Conservation (phyloP, 2,797 vertebrate species). For the Brachyrhaphis roseni region DNA sequence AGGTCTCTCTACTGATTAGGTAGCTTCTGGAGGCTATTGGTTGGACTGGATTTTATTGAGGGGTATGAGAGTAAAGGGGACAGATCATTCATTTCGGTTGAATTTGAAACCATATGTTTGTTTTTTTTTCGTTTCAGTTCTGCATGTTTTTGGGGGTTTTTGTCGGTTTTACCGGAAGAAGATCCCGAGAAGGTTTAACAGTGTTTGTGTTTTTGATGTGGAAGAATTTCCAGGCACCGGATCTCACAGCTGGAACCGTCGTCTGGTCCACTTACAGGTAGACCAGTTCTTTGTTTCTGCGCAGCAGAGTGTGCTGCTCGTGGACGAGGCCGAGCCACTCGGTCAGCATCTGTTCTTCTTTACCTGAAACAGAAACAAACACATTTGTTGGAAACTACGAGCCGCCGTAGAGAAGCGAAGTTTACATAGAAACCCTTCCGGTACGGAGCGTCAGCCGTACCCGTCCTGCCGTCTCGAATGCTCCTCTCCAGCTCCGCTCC, state of each 20-base stretch:
- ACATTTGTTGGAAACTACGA: neutral
- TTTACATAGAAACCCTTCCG: neutral
- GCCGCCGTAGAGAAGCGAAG: neutral
- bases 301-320: constrained; percentile 86
- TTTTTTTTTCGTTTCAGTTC: neutral
- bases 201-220: neutral
- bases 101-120: neutral
- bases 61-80: neutral
- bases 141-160: neutral
- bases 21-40: neutral
- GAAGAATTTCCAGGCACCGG: neutral
- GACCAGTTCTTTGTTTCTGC: constrained; percentile 88
- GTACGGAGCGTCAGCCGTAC: constrained; percentile 57
- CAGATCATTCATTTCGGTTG: neutral
- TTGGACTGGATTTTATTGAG: neutral
- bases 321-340: constrained; percentile 92
- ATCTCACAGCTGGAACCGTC: neutral
- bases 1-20: neutral
- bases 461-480: constrained; percentile 81
- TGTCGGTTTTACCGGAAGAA: neutral
- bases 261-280: constrained; percentile 84
- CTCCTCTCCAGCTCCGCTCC: constrained; percentile 88
- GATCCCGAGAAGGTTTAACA: neutral
- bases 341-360: constrained; percentile 84
- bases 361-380: constrained; percentile 74